These are phyloP conservation scores for Allygus modestus DNA, from an alignment of 2,888 invertebrate genomes.

Conservation along the genomic window DNA sequence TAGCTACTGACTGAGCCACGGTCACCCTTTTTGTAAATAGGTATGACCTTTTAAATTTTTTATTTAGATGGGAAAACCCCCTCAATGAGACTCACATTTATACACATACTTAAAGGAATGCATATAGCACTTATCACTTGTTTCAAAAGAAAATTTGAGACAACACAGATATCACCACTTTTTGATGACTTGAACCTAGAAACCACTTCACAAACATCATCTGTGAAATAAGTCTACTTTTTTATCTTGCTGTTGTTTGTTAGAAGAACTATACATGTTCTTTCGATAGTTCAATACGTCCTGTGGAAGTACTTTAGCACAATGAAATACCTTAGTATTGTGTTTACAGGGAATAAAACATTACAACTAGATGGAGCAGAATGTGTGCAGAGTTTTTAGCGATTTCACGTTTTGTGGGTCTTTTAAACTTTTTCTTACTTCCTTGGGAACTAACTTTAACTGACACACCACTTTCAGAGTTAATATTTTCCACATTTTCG, in stretches of 20 bases:
- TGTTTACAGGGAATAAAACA: constrained; percentile 3
- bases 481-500: neutral
- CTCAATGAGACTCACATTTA: too few relatives aligned
- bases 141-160: too few relatives aligned
- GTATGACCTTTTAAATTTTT: too few relatives aligned
- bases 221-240: neutral
- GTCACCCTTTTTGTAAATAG: too few relatives aligned
- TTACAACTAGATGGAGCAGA: neutral
- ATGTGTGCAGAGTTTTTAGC: neutral
- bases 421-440: neutral
- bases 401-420: neutral
- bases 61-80: too few relatives aligned
- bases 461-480: neutral
- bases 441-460: neutral
- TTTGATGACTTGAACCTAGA: too few relatives aligned
- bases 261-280: neutral
- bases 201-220: too few relatives aligned
- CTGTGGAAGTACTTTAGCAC: neutral
- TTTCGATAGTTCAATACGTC: neutral
- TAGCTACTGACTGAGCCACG: too few relatives aligned
- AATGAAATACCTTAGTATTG: neutral
- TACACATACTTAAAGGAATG: too few relatives aligned
- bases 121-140: too few relatives aligned
- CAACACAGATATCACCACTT: too few relatives aligned
- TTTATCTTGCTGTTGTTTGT: neutral